phyloP scores from a whole-genome alignment of 1,140 invertebrate species.

The Leptoteleia sp. region DNA sequence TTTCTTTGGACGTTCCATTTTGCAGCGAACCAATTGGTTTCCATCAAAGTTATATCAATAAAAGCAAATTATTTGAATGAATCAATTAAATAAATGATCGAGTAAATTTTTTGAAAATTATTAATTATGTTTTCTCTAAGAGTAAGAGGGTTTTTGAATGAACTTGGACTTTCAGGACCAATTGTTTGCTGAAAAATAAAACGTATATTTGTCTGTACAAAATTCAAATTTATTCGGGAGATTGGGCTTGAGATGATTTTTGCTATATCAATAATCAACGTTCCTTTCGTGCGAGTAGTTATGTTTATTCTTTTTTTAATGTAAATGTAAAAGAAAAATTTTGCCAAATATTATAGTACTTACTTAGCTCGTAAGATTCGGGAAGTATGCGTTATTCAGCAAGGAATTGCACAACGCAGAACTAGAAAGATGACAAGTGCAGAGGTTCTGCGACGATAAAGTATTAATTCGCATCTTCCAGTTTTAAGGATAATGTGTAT shows the following conservation, averaged over 20 bases:
- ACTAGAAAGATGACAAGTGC: conserved; percentile 10
- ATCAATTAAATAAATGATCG: too few species aligned
- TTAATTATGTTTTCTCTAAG: too few species aligned
- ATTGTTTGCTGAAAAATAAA: conserved; percentile 45
- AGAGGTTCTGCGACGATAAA: conserved; percentile 65
- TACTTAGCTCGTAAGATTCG: conserved; percentile 76
- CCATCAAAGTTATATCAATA: too few species aligned
- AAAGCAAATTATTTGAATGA: too few species aligned
- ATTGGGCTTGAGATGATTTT: conserved; percentile 4
- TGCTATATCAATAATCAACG: conserved; percentile 53
- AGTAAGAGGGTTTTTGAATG: too few species aligned
- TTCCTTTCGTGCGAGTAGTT: conserved; percentile 76
- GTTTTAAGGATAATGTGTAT: conserved; percentile 67
- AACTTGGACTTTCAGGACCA: too few species aligned
- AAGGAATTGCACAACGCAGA: conserved; percentile 23
- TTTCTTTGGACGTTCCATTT: conserved; percentile 27
- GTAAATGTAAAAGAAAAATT: conserved; percentile 77
- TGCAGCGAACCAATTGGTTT: conserved; percentile 39
- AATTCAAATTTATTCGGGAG: conserved; percentile 36
- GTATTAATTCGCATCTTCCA: conserved; percentile 80
- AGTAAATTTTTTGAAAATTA: too few species aligned
- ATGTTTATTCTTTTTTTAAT: too few species aligned
- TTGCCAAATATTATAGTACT: conserved; percentile 82
- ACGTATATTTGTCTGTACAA: conserved; percentile 42
- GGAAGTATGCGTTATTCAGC: conserved; percentile 59